These are phyloP conservation scores for Netelia fuscicornis DNA, from an alignment of 2,888 invertebrate species.

Conservation along the genomic window DNA sequence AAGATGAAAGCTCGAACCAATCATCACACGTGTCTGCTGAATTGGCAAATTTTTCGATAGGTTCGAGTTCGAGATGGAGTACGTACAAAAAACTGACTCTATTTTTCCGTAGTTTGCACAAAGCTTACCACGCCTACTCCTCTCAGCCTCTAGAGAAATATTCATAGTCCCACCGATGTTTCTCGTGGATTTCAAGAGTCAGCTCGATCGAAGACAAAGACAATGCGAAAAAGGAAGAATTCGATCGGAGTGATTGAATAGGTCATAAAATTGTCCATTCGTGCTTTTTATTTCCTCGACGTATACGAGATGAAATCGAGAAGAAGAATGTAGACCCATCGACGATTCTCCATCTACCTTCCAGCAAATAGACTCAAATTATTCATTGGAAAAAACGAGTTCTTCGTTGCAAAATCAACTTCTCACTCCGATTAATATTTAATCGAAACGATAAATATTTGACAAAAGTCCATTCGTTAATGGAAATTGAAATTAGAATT, in stretches of 20 bases:
- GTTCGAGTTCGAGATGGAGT: background rate
- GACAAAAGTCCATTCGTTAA: no score
- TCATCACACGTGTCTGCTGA: background rate
- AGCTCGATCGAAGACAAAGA: conserved; percentile 19
- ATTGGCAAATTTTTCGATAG: background rate
- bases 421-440: no score
- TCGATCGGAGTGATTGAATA: background rate
- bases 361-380: no score
- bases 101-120: conserved; percentile 24
- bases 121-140: conserved; percentile 17
- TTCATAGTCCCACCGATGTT: background rate
- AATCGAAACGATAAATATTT: no score
- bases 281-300: no score
- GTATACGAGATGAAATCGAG: no score
- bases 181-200: conserved; percentile 16
- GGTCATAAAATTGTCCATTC: no score
- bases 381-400: no score
- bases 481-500: no score
- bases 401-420: no score
- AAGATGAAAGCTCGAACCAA: background rate
- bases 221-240: background rate
- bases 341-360: no score
- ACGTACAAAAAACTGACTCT: background rate
- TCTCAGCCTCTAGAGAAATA: conserved; percentile 12
- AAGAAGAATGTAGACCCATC: no score